phyloP scores from a whole-genome alignment of 1,140 invertebrate species.

The Apocrypta bakeri region DNA sequence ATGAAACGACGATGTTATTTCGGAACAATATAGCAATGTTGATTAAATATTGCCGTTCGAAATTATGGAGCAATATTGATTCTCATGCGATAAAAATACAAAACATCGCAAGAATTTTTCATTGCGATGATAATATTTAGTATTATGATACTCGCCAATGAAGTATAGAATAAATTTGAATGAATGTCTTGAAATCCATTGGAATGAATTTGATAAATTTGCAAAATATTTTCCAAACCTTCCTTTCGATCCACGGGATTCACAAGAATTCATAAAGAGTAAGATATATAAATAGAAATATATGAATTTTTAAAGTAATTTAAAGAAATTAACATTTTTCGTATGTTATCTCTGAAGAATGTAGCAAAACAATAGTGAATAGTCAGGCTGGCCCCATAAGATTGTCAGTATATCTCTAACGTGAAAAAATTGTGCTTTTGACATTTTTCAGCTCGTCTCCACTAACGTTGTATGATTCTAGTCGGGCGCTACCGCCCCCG shows the following conservation, averaged over 20 bases:
- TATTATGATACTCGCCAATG: background rate
- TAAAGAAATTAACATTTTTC: conserved; percentile 43
- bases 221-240: background rate
- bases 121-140: background rate
- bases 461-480: conserved; percentile 76
- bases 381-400: background rate
- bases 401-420: conserved; percentile 55
- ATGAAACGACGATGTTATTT: background rate
- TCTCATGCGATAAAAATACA: background rate
- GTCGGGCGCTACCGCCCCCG: conserved; percentile 85
- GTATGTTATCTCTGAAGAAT: background rate
- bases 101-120: background rate
- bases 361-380: background rate
- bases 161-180: background rate
- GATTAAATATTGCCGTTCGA: too few relatives aligned
- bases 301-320: conserved; percentile 2
- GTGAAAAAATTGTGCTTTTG: conserved; percentile 59
- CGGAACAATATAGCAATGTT: too few relatives aligned
- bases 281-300: background rate
- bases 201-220: background rate
- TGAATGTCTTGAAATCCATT: background rate
- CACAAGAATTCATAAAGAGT: background rate
- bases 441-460: conserved; percentile 73
- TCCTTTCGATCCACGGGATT: background rate
- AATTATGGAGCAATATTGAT: background rate